These are phyloP conservation scores for Meganola albula DNA, from an alignment of 2,888 invertebrate species.

Conservation along the genomic window DNA sequence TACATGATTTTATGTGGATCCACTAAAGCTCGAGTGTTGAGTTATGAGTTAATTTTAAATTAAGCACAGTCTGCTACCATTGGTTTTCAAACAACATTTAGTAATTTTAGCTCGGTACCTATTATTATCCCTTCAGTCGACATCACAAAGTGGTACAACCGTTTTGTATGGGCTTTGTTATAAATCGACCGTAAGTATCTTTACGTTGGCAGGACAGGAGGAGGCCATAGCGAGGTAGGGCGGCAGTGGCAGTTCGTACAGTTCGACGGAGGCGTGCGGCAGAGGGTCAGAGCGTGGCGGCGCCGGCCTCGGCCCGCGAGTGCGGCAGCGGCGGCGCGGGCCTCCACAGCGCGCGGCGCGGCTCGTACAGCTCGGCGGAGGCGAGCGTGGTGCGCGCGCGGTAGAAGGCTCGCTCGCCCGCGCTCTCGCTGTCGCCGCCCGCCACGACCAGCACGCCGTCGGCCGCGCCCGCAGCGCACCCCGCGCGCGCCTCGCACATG, in stretches of 20 bases:
- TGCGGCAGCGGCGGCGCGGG: constrained; percentile 88
- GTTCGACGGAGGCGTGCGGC: not conserved
- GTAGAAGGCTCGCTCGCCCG: constrained; percentile 84
- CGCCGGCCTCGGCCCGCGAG: constrained; percentile 91
- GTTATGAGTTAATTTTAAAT: no score
- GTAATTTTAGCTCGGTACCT: no score
- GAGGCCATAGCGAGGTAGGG: not conserved
- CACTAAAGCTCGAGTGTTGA: no score
- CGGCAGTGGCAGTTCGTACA: not conserved
- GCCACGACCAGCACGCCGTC: constrained; percentile 90
- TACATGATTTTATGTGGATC: no score
- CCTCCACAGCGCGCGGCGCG: constrained; percentile 86
- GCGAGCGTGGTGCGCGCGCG: constrained; percentile 90
- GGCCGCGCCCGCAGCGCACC: constrained; percentile 90
- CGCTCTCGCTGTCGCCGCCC: constrained; percentile 90
- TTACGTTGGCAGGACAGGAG: not conserved
- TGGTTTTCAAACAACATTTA: no score
- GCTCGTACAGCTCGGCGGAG: constrained; percentile 91
- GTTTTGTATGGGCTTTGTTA: no score
- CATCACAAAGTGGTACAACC: no score
- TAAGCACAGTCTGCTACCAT: no score
- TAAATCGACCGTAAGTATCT: no score
- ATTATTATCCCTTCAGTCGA: no score
- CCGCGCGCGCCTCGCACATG: constrained; percentile 86
- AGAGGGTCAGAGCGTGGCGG: constrained; percentile 83